Evolutionary conservation across 2,888 invertebrate species (phyloP), one percentile per base, ranked within the genome.

Genomic region (Tachina grossa): DNA sequence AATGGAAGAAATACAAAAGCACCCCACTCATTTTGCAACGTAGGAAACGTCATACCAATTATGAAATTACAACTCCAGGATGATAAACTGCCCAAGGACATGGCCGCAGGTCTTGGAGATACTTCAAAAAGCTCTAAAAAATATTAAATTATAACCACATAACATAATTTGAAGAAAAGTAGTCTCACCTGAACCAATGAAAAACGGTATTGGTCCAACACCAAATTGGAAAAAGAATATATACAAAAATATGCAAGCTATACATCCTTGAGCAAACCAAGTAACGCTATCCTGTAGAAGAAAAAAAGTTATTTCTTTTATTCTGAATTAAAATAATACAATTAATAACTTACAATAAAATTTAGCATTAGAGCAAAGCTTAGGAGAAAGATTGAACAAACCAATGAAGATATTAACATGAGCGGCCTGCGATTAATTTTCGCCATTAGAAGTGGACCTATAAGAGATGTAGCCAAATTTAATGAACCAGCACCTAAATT

Each of bases 11-110:
- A 97, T 3, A 95, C 95, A 88, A 94, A 95, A 0, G 96, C 93
- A 0, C 96, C 96, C 86, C 97, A 94, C 16, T 92, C 87, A 22
- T 92, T 92, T 87, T 95, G 93, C 90, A 97, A 90, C 6, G 93
- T 92, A 13, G 96, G 96, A 93, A 97, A 97, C 13, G 94, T 93
- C 94, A 97, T 95, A 45, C 96, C 97, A 72, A 98, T 95, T 2
- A 96, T 88, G 91, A 98, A 96, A 93, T 98, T 98, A 53, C 97
- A 96, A 2, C 94, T 94, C 97, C 98, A 98, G 92, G 97, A 98
- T 85, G 95, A 95, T 88, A 97, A 94, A 80, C 97, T 97, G 45
- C 97, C 97, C 90, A 97, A 93, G 53, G 97, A 95, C 97, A 97
- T 97, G 59, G 96, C 97, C 9, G 95, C 95, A 0, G 97, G 95